Base-by-base conservation (phyloP, 2,888 invertebrate genomes). In the Dugesia japonica region DNA sequence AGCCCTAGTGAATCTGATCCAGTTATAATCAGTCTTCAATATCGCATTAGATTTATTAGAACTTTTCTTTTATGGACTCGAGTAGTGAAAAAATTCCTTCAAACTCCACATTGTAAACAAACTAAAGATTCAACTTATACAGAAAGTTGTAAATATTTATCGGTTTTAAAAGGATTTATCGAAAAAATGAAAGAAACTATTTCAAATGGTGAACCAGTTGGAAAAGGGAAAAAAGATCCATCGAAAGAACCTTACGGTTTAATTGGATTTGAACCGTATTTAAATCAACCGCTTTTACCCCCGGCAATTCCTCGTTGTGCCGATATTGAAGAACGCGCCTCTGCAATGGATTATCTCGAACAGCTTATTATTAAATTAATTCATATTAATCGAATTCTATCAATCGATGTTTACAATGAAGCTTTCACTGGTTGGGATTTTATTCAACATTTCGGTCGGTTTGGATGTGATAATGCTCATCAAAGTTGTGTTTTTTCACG, bases 301-400 rank as follows among this genome's bases (percentile, higher is more conserved):
- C 94, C 97, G 0, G 94, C 97, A 23, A 98, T 97, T 87, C 97
- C 97, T 0, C 89, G 97, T 26, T 94, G 93, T 85, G 92, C 94
- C 0, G 90, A 92, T 85, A 92, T 95, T 73, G 81, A 81, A 42
- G 79, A 80, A 28, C 79, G 82, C 15, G 85, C 87, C 74, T 91
- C 91, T 82, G 91, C 94, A 38, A 84, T 92, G 79, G 87, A 88
- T 79, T 91, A 91, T 83, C 88, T 92, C 82, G 90, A 91, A 81
- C 90, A 90, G 82, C 88, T 94, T 81, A 87, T 71, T n/a, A n/a
- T 20, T 4, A 28, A 33, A 7, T 74, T 74, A 20, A 42, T 28
- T 7, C 38, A 20, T 9, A 71, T 74, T 71, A 20, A 33, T 56
- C 71, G 33, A 4, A 74, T 74, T 9, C 23, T 71, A 9, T 4